These are phyloP conservation scores for Leptinotarsa peninsularis DNA, from an alignment of 2,888 invertebrate genomes.

Conservation along the genomic window DNA sequence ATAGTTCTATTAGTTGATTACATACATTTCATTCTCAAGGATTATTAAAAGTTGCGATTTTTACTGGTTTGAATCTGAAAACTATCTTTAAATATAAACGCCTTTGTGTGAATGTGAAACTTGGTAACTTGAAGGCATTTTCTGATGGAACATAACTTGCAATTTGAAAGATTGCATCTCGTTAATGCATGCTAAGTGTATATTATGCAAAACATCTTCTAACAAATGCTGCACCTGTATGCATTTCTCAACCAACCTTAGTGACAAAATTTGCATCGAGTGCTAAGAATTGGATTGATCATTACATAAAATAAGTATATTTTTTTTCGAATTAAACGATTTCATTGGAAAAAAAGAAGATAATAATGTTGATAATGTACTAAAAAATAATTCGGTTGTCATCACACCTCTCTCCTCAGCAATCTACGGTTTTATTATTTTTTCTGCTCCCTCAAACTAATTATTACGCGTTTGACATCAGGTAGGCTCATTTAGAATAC, in stretches of 20 bases:
- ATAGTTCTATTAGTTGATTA: background rate
- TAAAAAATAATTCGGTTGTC: too few species aligned
- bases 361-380: too few species aligned
- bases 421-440: too few species aligned
- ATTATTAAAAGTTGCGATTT: background rate
- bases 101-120: background rate
- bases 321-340: too few species aligned
- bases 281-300: too few species aligned
- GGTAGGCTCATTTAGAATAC: too few species aligned
- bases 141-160: slow-evolving; percentile 39
- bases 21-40: slow-evolving; percentile 1
- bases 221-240: slow-evolving; percentile 36
- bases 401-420: too few species aligned
- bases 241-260: background rate
- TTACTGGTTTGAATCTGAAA: background rate
- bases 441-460: too few species aligned
- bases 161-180: slow-evolving; percentile 45
- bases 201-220: slow-evolving; percentile 44
- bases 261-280: too few species aligned
- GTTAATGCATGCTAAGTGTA: slow-evolving; percentile 39
- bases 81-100: slow-evolving; percentile 1
- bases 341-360: too few species aligned
- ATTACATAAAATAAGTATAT: too few species aligned
- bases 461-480: too few species aligned
- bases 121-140: slow-evolving; percentile 24